phyloP scores from a whole-genome alignment of 2,888 invertebrate genomes.

The Mythimna vitellina region DNA sequence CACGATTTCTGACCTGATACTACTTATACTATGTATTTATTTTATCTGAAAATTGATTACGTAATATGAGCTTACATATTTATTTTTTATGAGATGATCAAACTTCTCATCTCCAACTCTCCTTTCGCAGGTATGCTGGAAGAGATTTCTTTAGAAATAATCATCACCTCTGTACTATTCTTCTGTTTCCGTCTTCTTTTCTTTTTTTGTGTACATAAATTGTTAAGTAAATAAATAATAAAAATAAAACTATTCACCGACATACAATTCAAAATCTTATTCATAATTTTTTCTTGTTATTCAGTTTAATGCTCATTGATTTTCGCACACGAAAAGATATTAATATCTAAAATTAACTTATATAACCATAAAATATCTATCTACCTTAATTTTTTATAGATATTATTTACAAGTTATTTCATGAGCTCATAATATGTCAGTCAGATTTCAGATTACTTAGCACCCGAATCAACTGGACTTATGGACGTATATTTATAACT shows the following conservation, averaged over 20 bases:
- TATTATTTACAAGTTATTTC: not conserved
- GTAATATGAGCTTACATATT: conserved; percentile 44
- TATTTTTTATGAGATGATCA: not conserved
- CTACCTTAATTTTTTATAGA: not conserved
- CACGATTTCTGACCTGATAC: conserved; percentile 52
- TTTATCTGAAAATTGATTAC: conserved; percentile 35
- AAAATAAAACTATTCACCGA: not conserved
- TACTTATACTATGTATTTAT: conserved; percentile 48
- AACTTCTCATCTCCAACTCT: not conserved
- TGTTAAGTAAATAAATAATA: not conserved
- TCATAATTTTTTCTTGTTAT: too few relatives aligned
- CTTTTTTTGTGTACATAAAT: too few relatives aligned
- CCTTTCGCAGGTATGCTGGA: too few relatives aligned
- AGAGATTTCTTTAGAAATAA: too few relatives aligned
- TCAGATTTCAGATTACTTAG: conserved; percentile 46
- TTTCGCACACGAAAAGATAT: not conserved
- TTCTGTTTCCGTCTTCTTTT: too few relatives aligned
- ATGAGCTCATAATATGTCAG: conserved; percentile 39
- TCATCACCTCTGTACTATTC: too few relatives aligned
- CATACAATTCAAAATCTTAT: not conserved
- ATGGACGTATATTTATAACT: conserved; percentile 56
- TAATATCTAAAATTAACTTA: not conserved
- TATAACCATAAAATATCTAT: not conserved
- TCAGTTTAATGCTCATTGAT: not conserved
- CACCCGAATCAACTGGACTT: conserved; percentile 61